Conservation (phyloP, 2,888 invertebrate species). For the Netelia melanura region DNA sequence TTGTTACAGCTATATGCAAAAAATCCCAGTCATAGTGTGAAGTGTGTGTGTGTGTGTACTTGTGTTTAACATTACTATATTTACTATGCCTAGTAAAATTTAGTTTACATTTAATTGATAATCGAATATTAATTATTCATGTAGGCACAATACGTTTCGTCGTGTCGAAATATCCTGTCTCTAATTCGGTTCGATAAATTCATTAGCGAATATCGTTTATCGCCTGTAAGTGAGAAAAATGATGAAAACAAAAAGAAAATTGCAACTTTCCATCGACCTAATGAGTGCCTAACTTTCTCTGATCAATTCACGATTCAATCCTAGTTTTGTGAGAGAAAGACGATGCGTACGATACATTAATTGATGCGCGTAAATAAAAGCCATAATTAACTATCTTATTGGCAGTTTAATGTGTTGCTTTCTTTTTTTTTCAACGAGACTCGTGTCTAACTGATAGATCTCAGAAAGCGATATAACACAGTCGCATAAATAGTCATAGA, state of each 20-base stretch:
- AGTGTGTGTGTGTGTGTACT: constrained; percentile 57
- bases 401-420: constrained; percentile 69
- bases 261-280: background rate
- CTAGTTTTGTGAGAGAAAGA: constrained; percentile 37
- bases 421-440: constrained; percentile 7
- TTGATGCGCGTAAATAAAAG: constrained; percentile 37
- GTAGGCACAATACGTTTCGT: constrained; percentile 76
- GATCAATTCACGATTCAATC: background rate
- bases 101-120: constrained; percentile 61
- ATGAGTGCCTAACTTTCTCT: background rate
- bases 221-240: constrained; percentile 20
- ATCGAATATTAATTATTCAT: constrained; percentile 68
- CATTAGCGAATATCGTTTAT: constrained; percentile 20
- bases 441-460: constrained; percentile 33
- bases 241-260: constrained; percentile 11
- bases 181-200: constrained; percentile 45
- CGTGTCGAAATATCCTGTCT: constrained; percentile 62
- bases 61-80: constrained; percentile 58
- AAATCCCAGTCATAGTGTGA: constrained; percentile 59
- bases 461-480: constrained; percentile 32
- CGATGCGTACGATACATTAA: constrained; percentile 14
- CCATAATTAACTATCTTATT: constrained; percentile 66
- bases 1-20: constrained; percentile 40
- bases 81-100: constrained; percentile 58
- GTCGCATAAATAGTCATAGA: constrained; percentile 39